A percentile compares a stretch with the other conserved stretches of the same genome.
Evolutionary conservation across 1,140 invertebrate species (phyloP).

Genomic region (Anadara kagoshimensis): DNA sequence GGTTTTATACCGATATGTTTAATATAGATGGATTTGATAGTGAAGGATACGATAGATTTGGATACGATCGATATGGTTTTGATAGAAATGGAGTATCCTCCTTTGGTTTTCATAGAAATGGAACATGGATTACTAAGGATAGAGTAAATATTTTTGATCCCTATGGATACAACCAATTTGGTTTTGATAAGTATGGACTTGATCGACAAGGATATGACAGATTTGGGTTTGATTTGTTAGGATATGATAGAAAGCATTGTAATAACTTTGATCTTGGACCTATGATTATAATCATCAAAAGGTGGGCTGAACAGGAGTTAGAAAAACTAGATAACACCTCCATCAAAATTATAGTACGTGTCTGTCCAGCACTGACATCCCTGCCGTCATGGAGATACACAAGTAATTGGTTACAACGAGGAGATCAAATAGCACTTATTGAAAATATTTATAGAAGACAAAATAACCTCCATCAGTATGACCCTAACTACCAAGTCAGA

Average conservation of each 20-base stretch:
- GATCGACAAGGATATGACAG: constrained; percentile 62
- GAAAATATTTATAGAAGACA: constrained; percentile 47
- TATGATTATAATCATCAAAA: constrained; percentile 56
- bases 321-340: constrained; percentile 49
- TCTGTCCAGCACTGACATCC: constrained; percentile 55
- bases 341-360: constrained; percentile 55
- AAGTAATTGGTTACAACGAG: constrained; percentile 59
- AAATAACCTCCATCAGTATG: constrained; percentile 28
- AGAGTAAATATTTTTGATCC: constrained; percentile 48
- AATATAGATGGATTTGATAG: constrained; percentile 63
- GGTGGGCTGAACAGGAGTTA: constrained; percentile 48
- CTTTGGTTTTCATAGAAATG: constrained; percentile 54
- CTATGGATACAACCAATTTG: constrained; percentile 61
- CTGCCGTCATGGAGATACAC: constrained; percentile 54
- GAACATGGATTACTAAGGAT: constrained; percentile 37
- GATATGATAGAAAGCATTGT: constrained; percentile 53
- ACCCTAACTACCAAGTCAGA: constrained; percentile 32
- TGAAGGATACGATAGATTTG: constrained; percentile 57
- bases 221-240: constrained; percentile 61
- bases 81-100: constrained; percentile 52
- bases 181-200: constrained; percentile 60
- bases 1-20: constrained; percentile 59
- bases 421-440: constrained; percentile 49
- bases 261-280: constrained; percentile 62
- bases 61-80: constrained; percentile 66